A percentile compares a stretch with the other conserved stretches of the same genome.
Evolutionary conservation across 2,888 invertebrate species (phyloP).

Genomic region (Germaria angustata): DNA sequence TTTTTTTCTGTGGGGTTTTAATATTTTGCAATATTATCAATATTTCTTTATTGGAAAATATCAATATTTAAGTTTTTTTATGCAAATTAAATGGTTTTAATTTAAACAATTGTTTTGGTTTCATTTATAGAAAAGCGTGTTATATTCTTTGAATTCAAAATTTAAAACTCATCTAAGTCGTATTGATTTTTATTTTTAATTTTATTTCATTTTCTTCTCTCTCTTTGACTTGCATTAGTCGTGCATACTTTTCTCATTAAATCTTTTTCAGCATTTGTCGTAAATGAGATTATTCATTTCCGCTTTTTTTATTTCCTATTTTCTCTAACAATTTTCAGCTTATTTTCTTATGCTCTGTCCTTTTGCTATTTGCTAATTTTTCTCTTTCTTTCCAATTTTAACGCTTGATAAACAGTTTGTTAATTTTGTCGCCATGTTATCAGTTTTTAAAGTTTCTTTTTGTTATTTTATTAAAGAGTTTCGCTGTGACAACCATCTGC

Average conservation of each 20-base stretch:
- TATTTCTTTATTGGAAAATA: too few species aligned
- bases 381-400: neutral
- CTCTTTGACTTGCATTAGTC: neutral
- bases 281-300: slow-evolving; percentile 56
- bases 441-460: slow-evolving; percentile 16
- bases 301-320: slow-evolving; percentile 19
- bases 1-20: too few species aligned
- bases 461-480: neutral
- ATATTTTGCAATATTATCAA: too few species aligned
- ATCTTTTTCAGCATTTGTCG: neutral
- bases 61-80: too few species aligned
- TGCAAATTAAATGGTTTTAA: too few species aligned
- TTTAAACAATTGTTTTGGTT: too few species aligned
- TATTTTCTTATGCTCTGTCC: neutral
- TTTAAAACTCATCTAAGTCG: neutral
- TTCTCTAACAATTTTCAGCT: neutral
- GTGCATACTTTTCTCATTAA: slow-evolving; percentile 28
- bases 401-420: slow-evolving; percentile 29
- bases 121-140: too few species aligned
- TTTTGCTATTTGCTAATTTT: neutral
- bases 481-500: neutral
- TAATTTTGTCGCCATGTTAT: slow-evolving; percentile 49
- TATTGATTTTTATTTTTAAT: neutral
- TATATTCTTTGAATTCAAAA: too few species aligned
- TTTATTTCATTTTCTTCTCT: neutral